Base-by-base conservation (phyloP, 2,797 vertebrate species). In the Ctenopoma multispine region DNA sequence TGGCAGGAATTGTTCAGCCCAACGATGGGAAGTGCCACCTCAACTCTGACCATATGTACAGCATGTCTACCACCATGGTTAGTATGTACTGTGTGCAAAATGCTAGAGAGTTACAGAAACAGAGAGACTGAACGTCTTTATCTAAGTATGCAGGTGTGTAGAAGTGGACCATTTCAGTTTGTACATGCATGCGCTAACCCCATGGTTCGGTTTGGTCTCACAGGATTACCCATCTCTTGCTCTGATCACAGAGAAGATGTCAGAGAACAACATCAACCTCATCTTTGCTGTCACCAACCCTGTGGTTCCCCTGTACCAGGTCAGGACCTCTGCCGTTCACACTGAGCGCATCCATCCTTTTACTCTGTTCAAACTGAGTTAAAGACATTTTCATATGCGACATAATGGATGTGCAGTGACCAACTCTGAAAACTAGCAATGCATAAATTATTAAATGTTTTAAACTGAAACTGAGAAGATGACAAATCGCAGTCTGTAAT, bases 221-320 rank as follows among this genome's bases (percentile, higher is more conserved):
- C 65, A 99, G 98, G 98, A 99, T 88, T 99, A 99, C 76, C 98
- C 98, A 1, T 99, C 98, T 38, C 89, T 99, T 51, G 98, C 97
- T 18, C 88, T 99, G 86, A 96, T 99, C 92, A 97, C 96, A 0
- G 97, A 99, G 86, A 99, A 99, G 87, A 96, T 98, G 83, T 98
- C 98, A 0, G 95, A 99, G 89, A 99, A 98, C 91, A 99, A 99
- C 77, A 98, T 99, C 87, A 98, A 99, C 86, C 93, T 99, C 81
- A 97, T 99, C 81, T 99, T 99, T 89, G 98, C 98, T 2, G 98
- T 99, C 83, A 99, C 97, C 1, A 89, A 93, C 48, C 82, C 77
- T 0, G 96, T 99, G 59, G 93, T 95, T 57, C 86, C 79, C 9
- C 95, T 99, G 34, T 99, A 99, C 81, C 96, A 96, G 96, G 98